Base-by-base conservation (phyloP, 2,888 invertebrate genomes). In the Ectropis crepuscularia region DNA sequence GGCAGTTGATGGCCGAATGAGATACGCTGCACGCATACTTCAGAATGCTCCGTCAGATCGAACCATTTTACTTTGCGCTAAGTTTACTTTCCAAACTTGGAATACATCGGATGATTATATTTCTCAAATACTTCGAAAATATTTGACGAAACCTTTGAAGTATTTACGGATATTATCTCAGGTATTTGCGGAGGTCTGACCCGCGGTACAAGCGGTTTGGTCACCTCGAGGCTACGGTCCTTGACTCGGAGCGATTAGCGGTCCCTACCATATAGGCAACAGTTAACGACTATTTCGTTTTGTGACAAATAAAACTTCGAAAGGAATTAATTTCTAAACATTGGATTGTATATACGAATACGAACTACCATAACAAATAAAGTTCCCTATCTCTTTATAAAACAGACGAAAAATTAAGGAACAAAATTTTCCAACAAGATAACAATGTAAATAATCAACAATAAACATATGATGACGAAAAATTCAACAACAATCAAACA, bases 11-110 rank as follows among this genome's bases (percentile, higher is more conserved):
- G 69, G 48, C 67, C 72, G 67, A 61, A 63, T 57, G 12, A 68
- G 69, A 72, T 72, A 72, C 61, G 65, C 53, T 63, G 45, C 60
- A 65, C 61, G 65, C 61, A 67, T 54, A 51, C 59, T 66, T 60
- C 53, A 53, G 43, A 59, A 42, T 6, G 42, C 38, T 47, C 55
- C 57, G 53, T 28, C 53, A 49, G 48, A 63, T 53, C 41, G 16
- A 53, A 47, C 43, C 53, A 43, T 53, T 57, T 51, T 53, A 53
- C 64, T 57, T 53, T 36, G 39, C 47, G 50, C 43, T 16, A 53
- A 50, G 45, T 51, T 55, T 37, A 36, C 12, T 51, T 39, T 46
- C 42, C 16, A 57, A 57, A 63, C 48, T 63, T 57, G 8, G 28
- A 45, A 57, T 37, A 57, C 6, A 36, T 49, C 5, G 11, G 9